Evolutionary conservation across 2,888 invertebrate species (phyloP).

Genomic region (Cephus spinipes): DNA sequence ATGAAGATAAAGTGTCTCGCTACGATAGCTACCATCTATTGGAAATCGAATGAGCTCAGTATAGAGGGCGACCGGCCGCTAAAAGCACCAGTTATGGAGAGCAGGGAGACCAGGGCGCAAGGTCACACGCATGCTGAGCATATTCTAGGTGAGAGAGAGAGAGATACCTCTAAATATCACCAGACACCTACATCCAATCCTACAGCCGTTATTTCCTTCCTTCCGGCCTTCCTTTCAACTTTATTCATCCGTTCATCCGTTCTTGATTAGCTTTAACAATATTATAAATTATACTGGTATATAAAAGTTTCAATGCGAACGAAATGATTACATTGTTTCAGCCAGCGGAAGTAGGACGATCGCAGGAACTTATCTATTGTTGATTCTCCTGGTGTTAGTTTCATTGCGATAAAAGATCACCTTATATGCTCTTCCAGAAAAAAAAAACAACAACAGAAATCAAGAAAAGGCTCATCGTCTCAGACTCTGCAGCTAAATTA

Average conservation of each 20-base stretch:
- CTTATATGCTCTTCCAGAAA: constrained; percentile 4
- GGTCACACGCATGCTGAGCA: constrained; percentile 76
- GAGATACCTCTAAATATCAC: not conserved
- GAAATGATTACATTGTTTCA: constrained; percentile 45
- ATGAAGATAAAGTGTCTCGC: constrained; percentile 91
- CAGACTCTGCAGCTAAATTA: not conserved
- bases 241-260: not conserved
- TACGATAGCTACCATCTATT: constrained; percentile 87
- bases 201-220: constrained; percentile 5
- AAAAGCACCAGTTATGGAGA: constrained; percentile 80
- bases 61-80: constrained; percentile 78
- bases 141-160: constrained; percentile 73
- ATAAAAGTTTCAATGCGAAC: not conserved
- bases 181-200: constrained; percentile 8
- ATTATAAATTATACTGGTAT: not conserved
- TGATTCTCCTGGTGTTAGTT: constrained; percentile 27
- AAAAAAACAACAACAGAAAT: not conserved
- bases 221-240: not conserved
- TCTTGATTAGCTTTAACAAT: not conserved
- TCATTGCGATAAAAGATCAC: constrained; percentile 28
- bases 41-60: constrained; percentile 89
- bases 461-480: constrained; percentile 10
- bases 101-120: constrained; percentile 76
- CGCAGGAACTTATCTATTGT: constrained; percentile 22
- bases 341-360: constrained; percentile 61